Percentiles rank a stretch among this genome's conserved stretches.
Evolutionary conservation across 2,797 vertebrate genomes (phyloP).

Genomic region (Agapornis canus): DNA sequence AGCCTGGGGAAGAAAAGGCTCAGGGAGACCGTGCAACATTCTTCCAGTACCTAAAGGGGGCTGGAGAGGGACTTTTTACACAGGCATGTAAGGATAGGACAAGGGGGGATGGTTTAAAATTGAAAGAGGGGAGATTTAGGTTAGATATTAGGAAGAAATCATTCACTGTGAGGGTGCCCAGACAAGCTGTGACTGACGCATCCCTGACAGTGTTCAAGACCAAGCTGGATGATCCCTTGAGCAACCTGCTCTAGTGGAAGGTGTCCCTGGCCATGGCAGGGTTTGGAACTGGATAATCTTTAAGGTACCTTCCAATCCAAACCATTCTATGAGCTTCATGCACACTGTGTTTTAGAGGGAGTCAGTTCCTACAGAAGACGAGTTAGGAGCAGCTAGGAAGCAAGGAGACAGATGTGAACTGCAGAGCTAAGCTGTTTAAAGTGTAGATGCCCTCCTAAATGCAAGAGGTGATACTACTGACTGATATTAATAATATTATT

Average conservation of each 20-base stretch:
- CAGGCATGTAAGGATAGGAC: neutral
- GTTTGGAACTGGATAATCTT: neutral
- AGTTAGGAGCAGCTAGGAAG: neutral
- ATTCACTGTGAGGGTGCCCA: neutral
- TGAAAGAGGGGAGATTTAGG: neutral
- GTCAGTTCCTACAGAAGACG: neutral
- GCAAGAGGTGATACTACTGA: neutral
- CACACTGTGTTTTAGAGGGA: neutral
- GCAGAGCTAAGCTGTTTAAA: neutral
- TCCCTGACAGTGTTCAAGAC: neutral
- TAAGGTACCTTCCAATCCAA: neutral
- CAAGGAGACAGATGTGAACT: neutral
- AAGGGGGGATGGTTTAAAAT: neutral
- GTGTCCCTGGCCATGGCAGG: neutral
- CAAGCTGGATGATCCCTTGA: neutral
- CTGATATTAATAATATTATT: neutral
- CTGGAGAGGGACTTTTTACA: neutral
- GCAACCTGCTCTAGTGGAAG: neutral
- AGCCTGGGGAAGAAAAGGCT: neutral
- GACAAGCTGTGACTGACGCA: neutral
- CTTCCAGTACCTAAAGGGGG: neutral
- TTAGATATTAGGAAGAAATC: neutral
- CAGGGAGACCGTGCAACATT: neutral
- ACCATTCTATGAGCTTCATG: neutral
- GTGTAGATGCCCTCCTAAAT: neutral